Evolutionary conservation across 2,113 vertebrate genomes (phyloP).

Genomic region (Crotalus horridus): DNA sequence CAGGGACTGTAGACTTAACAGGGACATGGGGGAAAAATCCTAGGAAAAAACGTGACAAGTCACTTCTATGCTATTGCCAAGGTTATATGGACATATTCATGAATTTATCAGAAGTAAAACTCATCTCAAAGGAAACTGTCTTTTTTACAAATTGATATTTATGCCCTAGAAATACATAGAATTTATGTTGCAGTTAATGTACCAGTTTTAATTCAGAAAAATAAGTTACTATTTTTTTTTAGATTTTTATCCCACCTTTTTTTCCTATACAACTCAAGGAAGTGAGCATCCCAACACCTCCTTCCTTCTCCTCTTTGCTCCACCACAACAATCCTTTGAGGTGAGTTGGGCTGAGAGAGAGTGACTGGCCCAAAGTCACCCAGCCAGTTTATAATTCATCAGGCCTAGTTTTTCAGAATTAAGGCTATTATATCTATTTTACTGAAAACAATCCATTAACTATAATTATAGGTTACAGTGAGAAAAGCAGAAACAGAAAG

Average conservation of each 20-base stretch:
- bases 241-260: no score
- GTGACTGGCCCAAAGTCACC: no score
- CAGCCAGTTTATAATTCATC: no score
- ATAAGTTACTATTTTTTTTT: not conserved
- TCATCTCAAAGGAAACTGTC: not conserved
- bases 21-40: not conserved
- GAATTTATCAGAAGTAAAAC: not conserved
- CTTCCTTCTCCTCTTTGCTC: no score
- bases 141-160: not conserved
- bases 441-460: not conserved
- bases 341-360: no score
- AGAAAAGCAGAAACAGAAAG: not conserved
- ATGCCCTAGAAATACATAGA: not conserved
- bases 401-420: not conserved
- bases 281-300: no score
- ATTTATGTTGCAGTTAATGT: not conserved
- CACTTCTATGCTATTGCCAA: not conserved
- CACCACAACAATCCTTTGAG: no score
- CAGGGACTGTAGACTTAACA: not conserved
- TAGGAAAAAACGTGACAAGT: not conserved
- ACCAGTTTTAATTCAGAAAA: not conserved
- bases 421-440: not conserved
- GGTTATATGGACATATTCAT: not conserved
- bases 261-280: no score
- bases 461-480: not conserved